Evolutionary conservation across 2,797 vertebrate genomes (phyloP).

Genomic region (Distichodus sexfasciatus): DNA sequence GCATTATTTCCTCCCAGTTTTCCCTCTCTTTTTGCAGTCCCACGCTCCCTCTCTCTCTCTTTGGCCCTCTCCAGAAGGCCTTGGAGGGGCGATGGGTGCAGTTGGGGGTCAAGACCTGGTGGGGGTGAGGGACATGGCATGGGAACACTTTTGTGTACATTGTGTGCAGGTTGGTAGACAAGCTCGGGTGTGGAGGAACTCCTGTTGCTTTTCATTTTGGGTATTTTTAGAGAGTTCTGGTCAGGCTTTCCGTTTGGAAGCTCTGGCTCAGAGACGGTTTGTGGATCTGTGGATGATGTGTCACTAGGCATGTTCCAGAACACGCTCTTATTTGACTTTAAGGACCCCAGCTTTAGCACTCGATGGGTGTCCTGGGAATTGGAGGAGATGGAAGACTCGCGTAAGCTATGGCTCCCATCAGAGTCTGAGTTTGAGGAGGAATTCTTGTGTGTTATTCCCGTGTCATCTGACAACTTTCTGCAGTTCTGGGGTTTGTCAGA

Average conservation of each 20-base stretch:
- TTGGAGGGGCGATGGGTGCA: slow-evolving; percentile 54
- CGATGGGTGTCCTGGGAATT: slow-evolving; percentile 48
- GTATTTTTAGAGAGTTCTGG: slow-evolving; percentile 33
- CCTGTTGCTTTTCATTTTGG: slow-evolving; percentile 56
- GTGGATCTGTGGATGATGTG: slow-evolving; percentile 49
- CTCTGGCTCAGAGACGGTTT: slow-evolving; percentile 61
- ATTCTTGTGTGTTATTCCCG: slow-evolving; percentile 23
- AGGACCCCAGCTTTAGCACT: slow-evolving; percentile 61
- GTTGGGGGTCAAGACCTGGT: not conserved
- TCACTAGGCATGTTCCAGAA: slow-evolving; percentile 50
- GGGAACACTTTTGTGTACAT: not conserved
- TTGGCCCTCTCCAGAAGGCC: slow-evolving; percentile 67
- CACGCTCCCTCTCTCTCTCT: slow-evolving; percentile 51
- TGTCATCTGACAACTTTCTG: slow-evolving; percentile 4
- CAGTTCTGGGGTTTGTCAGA: not conserved
- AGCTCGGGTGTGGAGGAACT: slow-evolving; percentile 62
- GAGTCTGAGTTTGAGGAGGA: slow-evolving; percentile 60
- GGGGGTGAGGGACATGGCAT: slow-evolving; percentile 12
- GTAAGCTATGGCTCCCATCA: slow-evolving; percentile 39
- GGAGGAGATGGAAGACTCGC: slow-evolving; percentile 40
- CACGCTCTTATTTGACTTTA: slow-evolving; percentile 55
- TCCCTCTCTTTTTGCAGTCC: slow-evolving; percentile 34
- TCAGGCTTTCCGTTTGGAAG: slow-evolving; percentile 24
- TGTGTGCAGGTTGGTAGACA: slow-evolving; percentile 12
- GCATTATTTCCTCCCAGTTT: slow-evolving; percentile 6